Evolutionary conservation across 2,113 vertebrate species (phyloP), one percentile per base, ranked within the genome.

Genomic region (Fulica atra): DNA sequence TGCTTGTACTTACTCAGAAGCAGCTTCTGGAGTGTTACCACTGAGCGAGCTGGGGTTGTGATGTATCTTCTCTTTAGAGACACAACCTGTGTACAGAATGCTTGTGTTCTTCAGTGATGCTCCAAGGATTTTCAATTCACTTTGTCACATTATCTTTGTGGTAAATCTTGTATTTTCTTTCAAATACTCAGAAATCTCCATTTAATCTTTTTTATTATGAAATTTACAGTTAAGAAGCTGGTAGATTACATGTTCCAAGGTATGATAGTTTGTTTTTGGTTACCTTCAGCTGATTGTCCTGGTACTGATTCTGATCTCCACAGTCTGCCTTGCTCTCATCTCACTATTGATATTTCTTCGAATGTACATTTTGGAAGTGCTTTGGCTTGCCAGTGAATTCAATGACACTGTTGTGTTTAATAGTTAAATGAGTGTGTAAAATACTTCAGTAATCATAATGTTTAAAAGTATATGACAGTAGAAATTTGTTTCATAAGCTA

Each of bases 31-130:
- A 56, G n/a, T 16, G 26, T 28, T 57, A 33, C 40, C 48, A 25
- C 40, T 17, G 42, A 31, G 48, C 70, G 59, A 61, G 29, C 38
- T 7, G 10, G 16, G 31, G 33, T 4, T 35, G 42, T 38, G 46
- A 70, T 9, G 5, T 15, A 18, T 2, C 7, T 9, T 15, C 10
- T 8, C 56, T 53, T 50, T 26, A 23, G 46, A 31, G 60, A 44
- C 35, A 36, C 4, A 0, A 3, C 19, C 31, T 50, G 11, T 25
- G 35, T 10, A 5, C 5, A 16, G 50, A 3, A 17, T 16, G 25
- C 65, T 46, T 76, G 1, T 9, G 20, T 46, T 74, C 44, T 53
- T 65, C 44, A 29, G 20, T 42, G 50, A 13, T 6, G 6, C 25
- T 61, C 40, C 13, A 35, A 35, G 29, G 40, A 28, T 24, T 70